phyloP scores from a whole-genome alignment of 37 sponge, comb jelly and placozoan genomes.

The Cladorhizidae sp. region DNA sequence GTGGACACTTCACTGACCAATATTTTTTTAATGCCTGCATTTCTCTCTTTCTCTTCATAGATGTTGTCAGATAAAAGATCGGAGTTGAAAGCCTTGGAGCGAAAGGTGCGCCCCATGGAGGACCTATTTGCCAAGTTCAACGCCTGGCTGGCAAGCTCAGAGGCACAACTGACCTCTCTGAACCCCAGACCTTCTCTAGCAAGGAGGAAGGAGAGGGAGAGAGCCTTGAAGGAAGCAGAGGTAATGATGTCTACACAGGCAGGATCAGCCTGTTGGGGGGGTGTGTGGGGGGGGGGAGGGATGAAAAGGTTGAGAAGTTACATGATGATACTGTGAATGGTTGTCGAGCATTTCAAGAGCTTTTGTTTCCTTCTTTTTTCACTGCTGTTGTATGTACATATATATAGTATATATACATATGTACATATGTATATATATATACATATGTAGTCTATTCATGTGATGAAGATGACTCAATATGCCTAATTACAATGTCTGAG shows the following conservation, averaged over 20 bases:
- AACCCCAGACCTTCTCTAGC: not conserved
- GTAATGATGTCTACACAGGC: no score
- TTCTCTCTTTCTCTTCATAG: constrained; percentile 14
- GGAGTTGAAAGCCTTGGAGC: constrained; percentile 19
- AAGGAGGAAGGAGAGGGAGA: constrained; percentile 11
- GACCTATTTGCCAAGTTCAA: constrained; percentile 37
- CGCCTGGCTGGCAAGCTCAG: constrained; percentile 14
- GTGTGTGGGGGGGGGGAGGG: no score
- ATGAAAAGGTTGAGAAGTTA: no score
- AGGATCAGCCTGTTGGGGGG: not conserved
- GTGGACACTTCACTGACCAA: no score
- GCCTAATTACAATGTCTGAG: no score
- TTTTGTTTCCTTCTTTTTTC: no score
- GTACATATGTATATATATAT: no score
- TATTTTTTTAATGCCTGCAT: not conserved
- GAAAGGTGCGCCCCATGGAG: constrained; percentile 56
- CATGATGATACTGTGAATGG: no score
- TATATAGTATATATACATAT: no score
- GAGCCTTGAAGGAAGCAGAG: constrained; percentile 17
- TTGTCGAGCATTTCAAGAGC: no score
- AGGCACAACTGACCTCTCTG: constrained; percentile 13
- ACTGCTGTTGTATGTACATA: not conserved
- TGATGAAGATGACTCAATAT: no score
- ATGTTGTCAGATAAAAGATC: constrained; percentile 15
- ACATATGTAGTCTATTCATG: no score